Base-by-base conservation (phyloP, 1,140 invertebrate genomes). In the Cepaea nemoralis region DNA sequence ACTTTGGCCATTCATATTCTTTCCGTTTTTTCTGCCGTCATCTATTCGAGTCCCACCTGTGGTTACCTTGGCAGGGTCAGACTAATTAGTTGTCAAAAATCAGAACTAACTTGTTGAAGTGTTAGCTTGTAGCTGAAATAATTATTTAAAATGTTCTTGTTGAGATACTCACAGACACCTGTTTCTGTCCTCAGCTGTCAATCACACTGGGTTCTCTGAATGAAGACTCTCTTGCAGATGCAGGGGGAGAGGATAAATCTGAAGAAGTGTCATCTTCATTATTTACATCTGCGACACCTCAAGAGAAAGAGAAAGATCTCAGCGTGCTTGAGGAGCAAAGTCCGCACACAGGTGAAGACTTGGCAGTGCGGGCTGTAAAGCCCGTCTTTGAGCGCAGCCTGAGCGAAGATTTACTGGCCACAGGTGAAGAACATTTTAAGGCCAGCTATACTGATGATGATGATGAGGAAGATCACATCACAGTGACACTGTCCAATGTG, bases 381-480 rank as follows among this genome's bases (percentile, higher is more conserved):
- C 67, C 33, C 10, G 14, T 19, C 0, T 71, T 55, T 27, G 48
- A 71, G 48, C 69, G 78, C 69, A 80, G 67, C 35, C 19, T 80
- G 27, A 80, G 78, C 39, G 78, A 80, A 50, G 78, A 80, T 55
- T 40, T 80, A 10, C 45, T 80, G 31, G 33, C 48, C 31, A 69
- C 24, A 33, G 78, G 70, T 10, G 78, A 80, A 48, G 42, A 80
- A 33, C 24, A 79, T n/a, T 80, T 80, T 63, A 80, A 80, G 35
- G 78, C 78, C 2, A 73, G 40, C n/a, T 80, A 80, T 45, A 71
- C 78, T 3, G 78, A 80, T n/a, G 78, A 80, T 55, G 78, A 80
- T n/a, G 78, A 80, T 39, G 78, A 80, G 1, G 78, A 80, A 80
- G 78, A 80, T 48, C 78, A 80, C 35, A 80, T 80, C 27, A 80